These are phyloP conservation scores for Falco columbarius DNA, from an alignment of 2,797 vertebrate genomes.

Conservation along the genomic window DNA sequence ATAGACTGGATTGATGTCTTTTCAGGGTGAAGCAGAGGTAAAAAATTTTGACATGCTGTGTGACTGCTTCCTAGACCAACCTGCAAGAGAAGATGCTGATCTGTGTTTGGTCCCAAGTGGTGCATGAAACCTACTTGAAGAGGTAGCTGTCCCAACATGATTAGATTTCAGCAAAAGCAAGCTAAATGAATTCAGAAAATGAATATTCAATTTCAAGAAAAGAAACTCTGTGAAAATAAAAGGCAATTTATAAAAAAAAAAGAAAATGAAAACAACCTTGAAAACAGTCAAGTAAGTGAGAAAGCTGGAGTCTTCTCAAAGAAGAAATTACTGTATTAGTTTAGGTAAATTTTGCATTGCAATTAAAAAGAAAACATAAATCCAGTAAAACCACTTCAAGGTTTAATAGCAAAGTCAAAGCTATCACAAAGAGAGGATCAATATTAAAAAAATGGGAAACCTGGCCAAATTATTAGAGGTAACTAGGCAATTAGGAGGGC, in stretches of 20 bases:
- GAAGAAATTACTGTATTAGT: background rate
- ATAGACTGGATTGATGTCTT: background rate
- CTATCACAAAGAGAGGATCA: background rate
- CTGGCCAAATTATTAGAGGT: background rate
- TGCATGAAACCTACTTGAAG: background rate
- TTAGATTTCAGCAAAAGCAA: background rate
- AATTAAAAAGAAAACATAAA: background rate
- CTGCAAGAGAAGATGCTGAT: background rate
- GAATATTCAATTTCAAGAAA: slow-evolving; percentile 34
- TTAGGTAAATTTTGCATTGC: background rate
- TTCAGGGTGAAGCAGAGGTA: background rate
- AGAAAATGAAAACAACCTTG: slow-evolving; percentile 2
- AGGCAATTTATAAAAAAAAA: background rate
- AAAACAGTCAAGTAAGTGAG: background rate
- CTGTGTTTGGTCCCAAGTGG: background rate
- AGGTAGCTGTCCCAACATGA: background rate
- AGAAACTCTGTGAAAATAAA: background rate
- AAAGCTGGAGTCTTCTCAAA: background rate
- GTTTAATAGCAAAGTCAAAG: background rate
- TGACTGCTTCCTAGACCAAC: background rate
- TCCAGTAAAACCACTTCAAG: background rate
- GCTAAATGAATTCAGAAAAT: background rate
- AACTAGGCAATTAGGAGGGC: background rate
- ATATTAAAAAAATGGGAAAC: background rate
- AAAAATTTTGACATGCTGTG: background rate